Conservation (phyloP, 2,113 vertebrate species). For the Chaenogobius annularis region DNA sequence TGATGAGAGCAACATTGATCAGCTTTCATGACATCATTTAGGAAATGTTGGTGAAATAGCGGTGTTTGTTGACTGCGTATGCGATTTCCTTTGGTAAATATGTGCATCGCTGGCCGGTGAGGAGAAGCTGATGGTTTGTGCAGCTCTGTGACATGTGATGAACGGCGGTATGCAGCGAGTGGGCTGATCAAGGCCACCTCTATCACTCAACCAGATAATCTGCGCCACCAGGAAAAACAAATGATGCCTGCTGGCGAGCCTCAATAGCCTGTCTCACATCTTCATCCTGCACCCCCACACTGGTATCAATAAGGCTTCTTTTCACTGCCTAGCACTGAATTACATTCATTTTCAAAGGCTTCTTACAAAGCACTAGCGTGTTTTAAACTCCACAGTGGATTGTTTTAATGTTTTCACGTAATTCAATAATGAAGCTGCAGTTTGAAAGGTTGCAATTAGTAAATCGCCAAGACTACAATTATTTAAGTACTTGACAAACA, state of each 20-base stretch:
- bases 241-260: constrained; percentile 47
- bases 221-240: constrained; percentile 64
- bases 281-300: constrained; percentile 47
- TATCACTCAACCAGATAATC: constrained; percentile 76
- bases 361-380: constrained; percentile 3
- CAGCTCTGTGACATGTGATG: constrained; percentile 67
- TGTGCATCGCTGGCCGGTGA: constrained; percentile 59
- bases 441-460: too few species aligned
- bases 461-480: too few species aligned
- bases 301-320: constrained; percentile 3
- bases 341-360: constrained; percentile 21
- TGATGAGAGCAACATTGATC: not conserved
- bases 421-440: not conserved
- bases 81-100: constrained; percentile 72
- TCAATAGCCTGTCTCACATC: constrained; percentile 55
- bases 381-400: not conserved
- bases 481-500: too few species aligned
- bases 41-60: constrained; percentile 53
- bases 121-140: constrained; percentile 67
- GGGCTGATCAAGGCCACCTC: constrained; percentile 74
- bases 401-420: not conserved
- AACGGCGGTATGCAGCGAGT: constrained; percentile 54
- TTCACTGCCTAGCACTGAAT: not conserved
- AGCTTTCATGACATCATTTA: not conserved
- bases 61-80: constrained; percentile 60